Conservation (phyloP, 2,797 vertebrate species). For the Hemibagrus guttatus region DNA sequence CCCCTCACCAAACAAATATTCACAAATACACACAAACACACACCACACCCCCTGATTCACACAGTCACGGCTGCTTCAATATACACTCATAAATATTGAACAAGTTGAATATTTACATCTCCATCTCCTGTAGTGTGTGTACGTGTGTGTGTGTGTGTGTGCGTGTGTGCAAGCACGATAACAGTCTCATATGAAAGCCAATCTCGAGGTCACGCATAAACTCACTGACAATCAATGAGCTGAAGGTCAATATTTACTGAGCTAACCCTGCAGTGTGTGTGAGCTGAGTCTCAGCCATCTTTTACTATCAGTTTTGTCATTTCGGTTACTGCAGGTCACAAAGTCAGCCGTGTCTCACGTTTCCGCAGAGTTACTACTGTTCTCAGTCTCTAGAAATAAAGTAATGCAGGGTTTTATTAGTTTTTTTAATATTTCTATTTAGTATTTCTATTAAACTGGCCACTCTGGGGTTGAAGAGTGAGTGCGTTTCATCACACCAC, state of each 20-base stretch:
- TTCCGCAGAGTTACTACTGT: too few relatives aligned
- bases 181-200: neutral
- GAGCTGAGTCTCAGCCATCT: neutral
- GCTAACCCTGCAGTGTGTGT: neutral
- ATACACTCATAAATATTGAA: neutral
- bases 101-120: neutral
- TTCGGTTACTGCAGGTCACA: neutral
- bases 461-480: neutral
- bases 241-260: neutral
- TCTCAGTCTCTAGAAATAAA: neutral
- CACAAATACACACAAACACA: neutral
- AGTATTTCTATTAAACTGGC: too few relatives aligned
- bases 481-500: neutral
- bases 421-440: too few relatives aligned
- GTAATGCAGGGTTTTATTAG: neutral
- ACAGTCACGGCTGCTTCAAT: neutral
- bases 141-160: constrained; percentile 5
- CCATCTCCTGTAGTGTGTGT: neutral
- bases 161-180: neutral
- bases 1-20: neutral
- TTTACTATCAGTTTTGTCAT: neutral
- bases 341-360: neutral
- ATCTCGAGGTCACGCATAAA: neutral
- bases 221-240: neutral
- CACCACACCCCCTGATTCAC: neutral